Base-by-base conservation (phyloP, 2,888 invertebrate species). In the Rotaria macrura region DNA sequence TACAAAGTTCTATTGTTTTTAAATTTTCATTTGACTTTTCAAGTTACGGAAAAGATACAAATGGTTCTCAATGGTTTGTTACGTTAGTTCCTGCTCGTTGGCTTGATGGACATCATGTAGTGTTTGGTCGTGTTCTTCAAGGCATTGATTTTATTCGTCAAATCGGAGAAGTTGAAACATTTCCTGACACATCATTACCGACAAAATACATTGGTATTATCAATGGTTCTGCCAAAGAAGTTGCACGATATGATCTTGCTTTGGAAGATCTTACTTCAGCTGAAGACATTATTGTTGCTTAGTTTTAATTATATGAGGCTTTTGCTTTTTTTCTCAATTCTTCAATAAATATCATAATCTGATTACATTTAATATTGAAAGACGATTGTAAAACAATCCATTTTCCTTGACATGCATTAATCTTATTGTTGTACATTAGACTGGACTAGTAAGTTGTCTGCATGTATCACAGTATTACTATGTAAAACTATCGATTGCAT, bases 11-110 rank as follows among this genome's bases (percentile, higher is more conserved):
- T 14, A 5, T 12, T 65, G 17, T 17, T 65, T 34, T 7, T 0
- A 7, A 10, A 3, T 14, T 0, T 34, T 54, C 10, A 3, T 25
- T 65, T 65, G 29, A 17, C 1, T 65, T 14, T 3, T 49, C 17
- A 34, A 65, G 65, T 88, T 89, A 90, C 87, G 91, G 91, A 38
- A 87, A 87, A 86, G 90, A 91, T 88, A 90, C 90, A 34, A 91
- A 91, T 88, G 90, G 90, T 25, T 90, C 90, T 9, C 91, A 91
- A 88, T 91, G 91, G 89, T 91, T 90, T 88, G 89, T 91, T 87
- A 87, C 89, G n/a, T 88, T 91, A 43, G 89, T 88, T 86, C 89
- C 89, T 84, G 89, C 90, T 47, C 88, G 91, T 85, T 91, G 90
- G 90, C 87, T 91, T 79, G 90, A 91, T 87, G 88, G 88, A 43